phyloP scores from a whole-genome alignment of 2,797 vertebrate species.

The Neosilurus mollespiculum region DNA sequence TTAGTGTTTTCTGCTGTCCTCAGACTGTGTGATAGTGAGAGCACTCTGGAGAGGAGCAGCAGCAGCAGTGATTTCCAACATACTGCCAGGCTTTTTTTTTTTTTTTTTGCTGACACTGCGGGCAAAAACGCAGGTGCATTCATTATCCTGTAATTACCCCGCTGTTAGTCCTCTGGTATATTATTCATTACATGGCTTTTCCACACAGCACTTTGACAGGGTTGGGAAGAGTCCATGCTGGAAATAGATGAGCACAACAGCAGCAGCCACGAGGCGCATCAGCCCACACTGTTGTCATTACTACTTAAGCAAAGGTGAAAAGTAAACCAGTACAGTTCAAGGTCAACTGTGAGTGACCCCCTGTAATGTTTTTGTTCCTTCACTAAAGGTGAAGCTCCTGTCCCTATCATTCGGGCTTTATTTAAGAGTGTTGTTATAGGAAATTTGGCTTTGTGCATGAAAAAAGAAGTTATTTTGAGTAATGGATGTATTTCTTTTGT shows the following conservation, averaged over 20 bases:
- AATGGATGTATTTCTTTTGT: not conserved
- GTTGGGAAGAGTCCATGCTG: conserved; percentile 60
- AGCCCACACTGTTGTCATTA: conserved; percentile 66
- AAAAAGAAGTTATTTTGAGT: not conserved
- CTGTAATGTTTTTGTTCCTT: conserved; percentile 13
- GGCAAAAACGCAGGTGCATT: conserved; percentile 75
- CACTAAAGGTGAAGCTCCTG: conserved; percentile 41
- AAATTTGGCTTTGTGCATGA: not conserved
- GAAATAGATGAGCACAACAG: conserved; percentile 66
- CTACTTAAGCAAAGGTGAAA: conserved; percentile 59
- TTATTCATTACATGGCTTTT: conserved; percentile 73
- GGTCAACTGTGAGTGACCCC: conserved; percentile 65
- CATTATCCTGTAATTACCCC: conserved; percentile 79
- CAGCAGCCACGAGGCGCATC: conserved; percentile 60
- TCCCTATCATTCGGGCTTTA: not conserved
- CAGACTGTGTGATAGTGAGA: conserved; percentile 51
- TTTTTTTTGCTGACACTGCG: conserved; percentile 67
- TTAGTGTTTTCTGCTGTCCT: conserved; percentile 43
- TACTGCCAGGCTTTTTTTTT: conserved; percentile 49
- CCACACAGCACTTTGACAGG: conserved; percentile 67
- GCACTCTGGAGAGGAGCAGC: conserved; percentile 56
- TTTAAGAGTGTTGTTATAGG: conserved; percentile 7
- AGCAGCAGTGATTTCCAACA: conserved; percentile 57
- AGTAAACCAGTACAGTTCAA: conserved; percentile 65
- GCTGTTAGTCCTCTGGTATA: conserved; percentile 74